phyloP scores from a whole-genome alignment of 1,140 invertebrate species.

The Aporrectodea caliginosa region DNA sequence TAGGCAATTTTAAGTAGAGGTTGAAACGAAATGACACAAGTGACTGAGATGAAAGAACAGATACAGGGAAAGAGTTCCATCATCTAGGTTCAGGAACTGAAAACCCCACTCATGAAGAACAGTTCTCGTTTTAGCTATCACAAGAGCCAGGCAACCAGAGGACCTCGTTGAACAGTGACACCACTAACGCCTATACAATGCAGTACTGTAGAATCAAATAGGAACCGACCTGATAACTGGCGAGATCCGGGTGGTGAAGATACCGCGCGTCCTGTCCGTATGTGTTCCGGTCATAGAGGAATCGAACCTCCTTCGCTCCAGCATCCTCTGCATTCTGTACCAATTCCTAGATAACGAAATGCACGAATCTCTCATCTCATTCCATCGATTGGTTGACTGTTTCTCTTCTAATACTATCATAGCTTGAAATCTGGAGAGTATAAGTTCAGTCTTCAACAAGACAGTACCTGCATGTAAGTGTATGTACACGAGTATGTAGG shows the following conservation, averaged over 20 bases:
- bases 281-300: conserved; percentile 15
- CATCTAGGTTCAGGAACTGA: too few relatives aligned
- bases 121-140: too few relatives aligned
- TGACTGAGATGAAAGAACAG: too few relatives aligned
- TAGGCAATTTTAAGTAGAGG: too few relatives aligned
- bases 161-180: too few relatives aligned
- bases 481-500: not conserved
- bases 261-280: conserved; percentile 15
- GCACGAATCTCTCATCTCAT: not conserved
- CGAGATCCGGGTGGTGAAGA: conserved; percentile 24
- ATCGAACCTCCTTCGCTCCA: conserved; percentile 13
- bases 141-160: too few relatives aligned
- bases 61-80: too few relatives aligned
- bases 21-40: too few relatives aligned
- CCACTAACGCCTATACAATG: too few relatives aligned
- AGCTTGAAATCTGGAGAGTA: not conserved
- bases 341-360: conserved; percentile 13
- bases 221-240: conserved; percentile 23
- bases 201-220: too few relatives aligned
- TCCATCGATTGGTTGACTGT: not conserved
- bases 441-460: not conserved
- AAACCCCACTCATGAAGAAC: too few relatives aligned
- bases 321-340: conserved; percentile 25
- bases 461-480: not conserved
- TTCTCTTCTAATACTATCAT: not conserved